A percentile compares a stretch with the other conserved stretches of the same genome.
These are phyloP conservation scores for Arrhamphus sclerolepis DNA, from an alignment of 2,797 vertebrate species.

Conservation along the genomic window DNA sequence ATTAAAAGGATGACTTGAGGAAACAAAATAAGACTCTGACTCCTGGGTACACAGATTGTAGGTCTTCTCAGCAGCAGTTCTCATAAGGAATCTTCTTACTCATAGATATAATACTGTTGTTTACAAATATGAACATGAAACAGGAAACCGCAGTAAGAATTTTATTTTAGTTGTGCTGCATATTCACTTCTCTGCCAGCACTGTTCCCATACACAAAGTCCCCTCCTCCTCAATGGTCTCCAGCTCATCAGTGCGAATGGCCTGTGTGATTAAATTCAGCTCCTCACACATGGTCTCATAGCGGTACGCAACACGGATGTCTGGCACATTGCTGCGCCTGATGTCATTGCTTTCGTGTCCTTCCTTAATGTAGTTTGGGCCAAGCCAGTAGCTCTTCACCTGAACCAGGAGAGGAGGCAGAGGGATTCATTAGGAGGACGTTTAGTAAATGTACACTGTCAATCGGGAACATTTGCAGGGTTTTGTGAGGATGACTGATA, in stretches of 20 bases:
- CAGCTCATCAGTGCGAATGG: conserved; percentile 89
- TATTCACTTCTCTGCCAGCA: conserved; percentile 53
- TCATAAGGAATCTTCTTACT: conserved; percentile 8
- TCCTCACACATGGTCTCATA: conserved; percentile 96
- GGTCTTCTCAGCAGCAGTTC: conserved; percentile 37
- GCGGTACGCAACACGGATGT: conserved; percentile 94
- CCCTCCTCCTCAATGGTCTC: conserved; percentile 89
- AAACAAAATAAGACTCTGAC: conserved; percentile 37
- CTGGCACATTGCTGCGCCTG: conserved; percentile 93
- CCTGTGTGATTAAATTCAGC: conserved; percentile 93
- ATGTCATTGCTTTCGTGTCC: conserved; percentile 95
- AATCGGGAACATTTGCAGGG: neutral
- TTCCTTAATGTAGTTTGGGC: conserved; percentile 88
- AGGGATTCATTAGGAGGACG: too few relatives aligned
- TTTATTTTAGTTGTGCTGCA: conserved; percentile 6
- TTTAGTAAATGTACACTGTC: too few relatives aligned
- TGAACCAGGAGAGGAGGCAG: conserved; percentile 49
- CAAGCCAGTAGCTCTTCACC: conserved; percentile 95
- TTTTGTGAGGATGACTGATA: conserved; percentile 36
- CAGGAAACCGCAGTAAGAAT: conserved; percentile 24
- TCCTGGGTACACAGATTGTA: conserved; percentile 36
- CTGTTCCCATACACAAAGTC: conserved; percentile 65
- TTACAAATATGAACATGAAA: conserved; percentile 47
- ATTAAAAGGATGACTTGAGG: conserved; percentile 33
- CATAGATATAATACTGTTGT: conserved; percentile 21